Conservation (phyloP, 1,140 invertebrate genomes). For the Macrobrachium nipponense region DNA sequence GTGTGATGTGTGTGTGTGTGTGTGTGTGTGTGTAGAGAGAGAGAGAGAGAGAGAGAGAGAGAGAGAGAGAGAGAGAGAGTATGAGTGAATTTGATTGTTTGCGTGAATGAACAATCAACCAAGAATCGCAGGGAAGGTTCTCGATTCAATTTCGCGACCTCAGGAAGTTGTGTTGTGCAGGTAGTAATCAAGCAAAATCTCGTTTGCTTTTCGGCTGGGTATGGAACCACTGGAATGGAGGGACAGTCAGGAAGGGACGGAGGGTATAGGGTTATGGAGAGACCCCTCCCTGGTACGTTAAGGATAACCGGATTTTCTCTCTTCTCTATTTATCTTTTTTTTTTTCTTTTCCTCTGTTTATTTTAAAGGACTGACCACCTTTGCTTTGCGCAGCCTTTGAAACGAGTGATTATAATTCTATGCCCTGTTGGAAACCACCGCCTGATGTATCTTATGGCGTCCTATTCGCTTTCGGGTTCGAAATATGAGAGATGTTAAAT, state of each 20-base stretch:
- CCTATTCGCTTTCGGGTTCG: background rate
- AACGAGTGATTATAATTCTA: no score
- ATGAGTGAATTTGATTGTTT: background rate
- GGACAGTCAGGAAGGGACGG: background rate
- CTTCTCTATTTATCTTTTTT: background rate
- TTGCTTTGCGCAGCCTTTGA: background rate
- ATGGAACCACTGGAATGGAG: background rate
- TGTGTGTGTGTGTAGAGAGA: constrained; percentile 9
- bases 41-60: constrained; percentile 1
- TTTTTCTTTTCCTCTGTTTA: constrained; percentile 10
- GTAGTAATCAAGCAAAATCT: no score
- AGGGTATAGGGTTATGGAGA: background rate
- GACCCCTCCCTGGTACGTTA: background rate
- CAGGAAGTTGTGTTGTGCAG: no score
- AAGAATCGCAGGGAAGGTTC: background rate
- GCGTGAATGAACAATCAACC: background rate
- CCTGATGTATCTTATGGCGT: background rate
- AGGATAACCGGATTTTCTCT: background rate
- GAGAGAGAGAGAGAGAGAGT: constrained; percentile 9
- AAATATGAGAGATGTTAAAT: constrained; percentile 8
- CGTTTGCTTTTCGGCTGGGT: no score
- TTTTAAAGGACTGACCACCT: background rate
- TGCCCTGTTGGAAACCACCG: background rate
- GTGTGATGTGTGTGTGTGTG: background rate
- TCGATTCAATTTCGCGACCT: background rate